Conservation (phyloP, 1,140 invertebrate species). For the Drosophila simulans region DNA sequence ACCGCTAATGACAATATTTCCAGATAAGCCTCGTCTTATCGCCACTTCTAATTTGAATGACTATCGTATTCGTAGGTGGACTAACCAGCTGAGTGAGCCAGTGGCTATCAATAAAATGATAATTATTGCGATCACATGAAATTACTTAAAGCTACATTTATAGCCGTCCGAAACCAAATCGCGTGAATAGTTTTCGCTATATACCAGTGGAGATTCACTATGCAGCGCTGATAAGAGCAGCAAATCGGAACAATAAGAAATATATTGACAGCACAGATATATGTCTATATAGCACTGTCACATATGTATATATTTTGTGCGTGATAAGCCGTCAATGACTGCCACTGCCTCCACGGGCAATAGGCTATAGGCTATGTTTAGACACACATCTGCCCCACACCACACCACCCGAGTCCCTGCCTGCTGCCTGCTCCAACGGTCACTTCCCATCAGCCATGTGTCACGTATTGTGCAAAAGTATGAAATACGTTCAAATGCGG, state of each 20-base stretch:
- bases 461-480: slow-evolving; percentile 59
- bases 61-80: slow-evolving; percentile 3
- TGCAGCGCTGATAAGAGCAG: slow-evolving; percentile 27
- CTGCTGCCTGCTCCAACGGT: slow-evolving; percentile 6
- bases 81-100: slow-evolving; percentile 3
- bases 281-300: background rate
- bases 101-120: slow-evolving; percentile 18
- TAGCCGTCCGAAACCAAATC: background rate
- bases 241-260: slow-evolving; percentile 40
- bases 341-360: slow-evolving; percentile 18
- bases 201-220: slow-evolving; percentile 18
- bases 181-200: slow-evolving; percentile 25
- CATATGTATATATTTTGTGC: slow-evolving; percentile 4
- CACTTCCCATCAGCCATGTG: slow-evolving; percentile 57
- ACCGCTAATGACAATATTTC: background rate
- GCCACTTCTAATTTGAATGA: slow-evolving; percentile 9
- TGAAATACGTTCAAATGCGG: slow-evolving; percentile 39
- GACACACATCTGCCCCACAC: slow-evolving; percentile 4
- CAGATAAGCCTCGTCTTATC: slow-evolving; percentile 6
- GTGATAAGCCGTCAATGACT: slow-evolving; percentile 54
- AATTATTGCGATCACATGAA: slow-evolving; percentile 12
- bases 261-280: slow-evolving; percentile 4
- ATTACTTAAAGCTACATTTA: slow-evolving; percentile 13
- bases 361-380: slow-evolving; percentile 43
- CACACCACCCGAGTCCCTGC: background rate